Conservation (phyloP, 2,797 vertebrate species). For the Columba guinea region DNA sequence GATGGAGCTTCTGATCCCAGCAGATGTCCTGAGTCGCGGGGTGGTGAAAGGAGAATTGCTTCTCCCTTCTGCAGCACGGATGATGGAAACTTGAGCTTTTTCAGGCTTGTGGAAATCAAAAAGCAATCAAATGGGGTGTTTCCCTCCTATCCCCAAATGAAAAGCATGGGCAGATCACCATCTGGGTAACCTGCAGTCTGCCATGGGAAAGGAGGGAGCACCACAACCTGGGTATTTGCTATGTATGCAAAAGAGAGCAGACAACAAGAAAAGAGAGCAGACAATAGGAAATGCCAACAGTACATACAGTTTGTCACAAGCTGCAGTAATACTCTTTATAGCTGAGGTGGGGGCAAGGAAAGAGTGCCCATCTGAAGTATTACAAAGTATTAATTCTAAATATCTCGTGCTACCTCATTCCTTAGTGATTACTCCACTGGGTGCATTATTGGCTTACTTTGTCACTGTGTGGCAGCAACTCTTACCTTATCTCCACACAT, state of each 20-base stretch:
- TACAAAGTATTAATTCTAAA: neutral
- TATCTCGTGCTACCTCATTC: neutral
- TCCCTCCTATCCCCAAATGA: neutral
- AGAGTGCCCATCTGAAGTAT: neutral
- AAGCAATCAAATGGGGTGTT: neutral
- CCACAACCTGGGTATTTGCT: neutral
- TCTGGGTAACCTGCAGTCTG: neutral
- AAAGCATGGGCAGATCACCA: neutral
- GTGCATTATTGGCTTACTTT: neutral
- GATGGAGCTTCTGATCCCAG: neutral
- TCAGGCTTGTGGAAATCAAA: neutral
- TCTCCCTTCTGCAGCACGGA: neutral
- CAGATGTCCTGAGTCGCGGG: fast-evolving
- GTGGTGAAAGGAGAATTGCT: neutral
- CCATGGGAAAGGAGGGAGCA: neutral
- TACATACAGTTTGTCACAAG: neutral
- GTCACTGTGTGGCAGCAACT: neutral
- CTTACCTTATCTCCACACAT: neutral
- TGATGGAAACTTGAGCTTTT: neutral
- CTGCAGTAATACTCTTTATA: neutral
- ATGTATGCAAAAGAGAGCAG: neutral
- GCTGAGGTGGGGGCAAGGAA: neutral
- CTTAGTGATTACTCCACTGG: neutral
- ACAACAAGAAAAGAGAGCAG: neutral
- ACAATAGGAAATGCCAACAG: neutral